A percentile compares a stretch with the other conserved stretches of the same genome.
Conservation (phyloP, 2,797 vertebrate species). For the Strix occidentalis region DNA sequence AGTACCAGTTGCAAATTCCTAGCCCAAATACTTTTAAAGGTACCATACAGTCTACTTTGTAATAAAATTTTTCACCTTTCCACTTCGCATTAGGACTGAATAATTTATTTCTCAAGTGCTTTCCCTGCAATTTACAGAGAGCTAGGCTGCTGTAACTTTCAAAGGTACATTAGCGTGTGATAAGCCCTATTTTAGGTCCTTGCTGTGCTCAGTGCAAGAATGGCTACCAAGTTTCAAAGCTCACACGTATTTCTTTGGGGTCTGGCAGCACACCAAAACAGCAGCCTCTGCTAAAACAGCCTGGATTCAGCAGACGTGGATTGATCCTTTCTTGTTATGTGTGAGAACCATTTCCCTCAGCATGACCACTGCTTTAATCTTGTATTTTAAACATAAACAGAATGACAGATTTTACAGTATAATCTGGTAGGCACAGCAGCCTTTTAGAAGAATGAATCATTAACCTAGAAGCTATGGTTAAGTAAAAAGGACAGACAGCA, state of each 20-base stretch:
- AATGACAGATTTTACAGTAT: constrained; percentile 66
- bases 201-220: background rate
- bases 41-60: background rate
- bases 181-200: background rate
- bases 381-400: constrained; percentile 59
- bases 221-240: constrained; percentile 20
- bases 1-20: background rate
- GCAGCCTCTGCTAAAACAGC: background rate
- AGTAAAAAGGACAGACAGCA: constrained; percentile 34
- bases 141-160: background rate
- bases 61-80: background rate
- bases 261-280: constrained; percentile 10
- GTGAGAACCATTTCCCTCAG: constrained; percentile 59
- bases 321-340: constrained; percentile 51
- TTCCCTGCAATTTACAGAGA: background rate
- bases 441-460: constrained; percentile 58
- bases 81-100: background rate
- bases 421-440: constrained; percentile 50
- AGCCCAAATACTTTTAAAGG: background rate
- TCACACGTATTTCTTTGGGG: background rate
- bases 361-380: constrained; percentile 67
- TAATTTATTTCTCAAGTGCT: constrained; percentile 30
- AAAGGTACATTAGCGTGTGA: background rate
- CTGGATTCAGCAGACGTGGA: background rate
- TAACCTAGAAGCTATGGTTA: constrained; percentile 55